These are phyloP conservation scores for Clostera curtula DNA, from an alignment of 2,888 invertebrate species.

Conservation along the genomic window DNA sequence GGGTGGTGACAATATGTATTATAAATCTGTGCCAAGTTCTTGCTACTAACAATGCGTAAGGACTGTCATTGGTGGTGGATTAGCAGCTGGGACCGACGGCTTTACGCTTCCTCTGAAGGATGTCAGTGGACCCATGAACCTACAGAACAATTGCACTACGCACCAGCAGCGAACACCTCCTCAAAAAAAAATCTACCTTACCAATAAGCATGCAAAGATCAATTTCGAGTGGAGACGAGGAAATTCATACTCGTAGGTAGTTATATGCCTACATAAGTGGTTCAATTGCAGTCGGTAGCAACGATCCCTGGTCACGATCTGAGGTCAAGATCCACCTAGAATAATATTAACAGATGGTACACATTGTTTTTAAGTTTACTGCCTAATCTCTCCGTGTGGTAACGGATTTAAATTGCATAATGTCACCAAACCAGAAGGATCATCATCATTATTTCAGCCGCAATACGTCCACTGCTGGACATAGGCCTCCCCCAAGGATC, in stretches of 20 bases:
- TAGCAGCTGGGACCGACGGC: too few species aligned
- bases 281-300: slow-evolving; percentile 64
- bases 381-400: slow-evolving; percentile 8
- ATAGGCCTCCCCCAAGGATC: too few species aligned
- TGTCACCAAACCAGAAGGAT: too few species aligned
- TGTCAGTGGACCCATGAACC: too few species aligned
- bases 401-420: slow-evolving; percentile 4
- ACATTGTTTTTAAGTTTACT: slow-evolving; percentile 5
- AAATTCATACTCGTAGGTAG: slow-evolving; percentile 11
- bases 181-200: slow-evolving; percentile 2
- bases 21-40: too few species aligned
- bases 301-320: slow-evolving; percentile 63
- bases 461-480: too few species aligned
- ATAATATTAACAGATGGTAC: slow-evolving; percentile 15
- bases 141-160: too few species aligned
- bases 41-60: too few species aligned
- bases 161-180: background rate
- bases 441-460: too few species aligned
- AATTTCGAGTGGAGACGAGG: slow-evolving; percentile 22
- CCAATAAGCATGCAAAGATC: slow-evolving; percentile 10
- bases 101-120: too few species aligned
- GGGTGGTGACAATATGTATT: too few species aligned
- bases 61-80: too few species aligned
- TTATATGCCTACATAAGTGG: slow-evolving; percentile 20
- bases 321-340: slow-evolving; percentile 64